phyloP scores from a whole-genome alignment of 2,113 vertebrate species.

The Lonchura striata region DNA sequence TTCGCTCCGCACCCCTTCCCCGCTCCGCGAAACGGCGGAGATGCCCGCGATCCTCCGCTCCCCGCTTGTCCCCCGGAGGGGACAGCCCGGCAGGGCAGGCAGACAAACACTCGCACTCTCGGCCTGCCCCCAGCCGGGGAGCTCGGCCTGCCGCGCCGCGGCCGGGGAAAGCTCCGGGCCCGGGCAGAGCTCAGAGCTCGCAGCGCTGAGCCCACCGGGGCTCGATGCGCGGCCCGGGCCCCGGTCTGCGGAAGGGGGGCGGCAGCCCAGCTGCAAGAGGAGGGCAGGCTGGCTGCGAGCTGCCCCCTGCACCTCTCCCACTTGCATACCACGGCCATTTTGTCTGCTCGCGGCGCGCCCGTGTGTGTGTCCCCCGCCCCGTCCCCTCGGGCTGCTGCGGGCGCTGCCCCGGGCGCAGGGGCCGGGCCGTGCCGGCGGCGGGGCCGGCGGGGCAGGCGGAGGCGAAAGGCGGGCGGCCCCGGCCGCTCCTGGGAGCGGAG shows the following conservation, averaged over 20 bases:
- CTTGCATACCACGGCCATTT: slow-evolving; percentile 41
- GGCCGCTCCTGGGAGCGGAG: neutral
- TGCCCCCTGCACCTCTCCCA: slow-evolving; percentile 4
- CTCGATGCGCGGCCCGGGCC: neutral
- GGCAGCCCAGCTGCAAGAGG: neutral
- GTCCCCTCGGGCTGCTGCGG: neutral
- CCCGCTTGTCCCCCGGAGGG: neutral
- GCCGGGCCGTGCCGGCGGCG: neutral
- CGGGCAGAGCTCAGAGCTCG: neutral
- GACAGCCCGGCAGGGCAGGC: neutral
- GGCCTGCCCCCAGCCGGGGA: neutral
- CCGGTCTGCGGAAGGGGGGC: neutral
- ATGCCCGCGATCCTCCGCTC: neutral
- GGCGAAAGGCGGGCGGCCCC: neutral
- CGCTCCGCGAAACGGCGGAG: neutral
- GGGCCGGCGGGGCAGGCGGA: no score
- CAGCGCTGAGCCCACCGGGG: neutral
- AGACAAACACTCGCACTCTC: neutral
- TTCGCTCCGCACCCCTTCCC: neutral
- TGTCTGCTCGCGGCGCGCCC: neutral
- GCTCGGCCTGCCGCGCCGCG: neutral
- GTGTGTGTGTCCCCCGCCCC: neutral
- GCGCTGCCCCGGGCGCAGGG: neutral
- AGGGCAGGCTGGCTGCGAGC: neutral
- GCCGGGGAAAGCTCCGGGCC: neutral